phyloP scores from a whole-genome alignment of 2,113 vertebrate genomes.

The Microtus ochrogaster region DNA sequence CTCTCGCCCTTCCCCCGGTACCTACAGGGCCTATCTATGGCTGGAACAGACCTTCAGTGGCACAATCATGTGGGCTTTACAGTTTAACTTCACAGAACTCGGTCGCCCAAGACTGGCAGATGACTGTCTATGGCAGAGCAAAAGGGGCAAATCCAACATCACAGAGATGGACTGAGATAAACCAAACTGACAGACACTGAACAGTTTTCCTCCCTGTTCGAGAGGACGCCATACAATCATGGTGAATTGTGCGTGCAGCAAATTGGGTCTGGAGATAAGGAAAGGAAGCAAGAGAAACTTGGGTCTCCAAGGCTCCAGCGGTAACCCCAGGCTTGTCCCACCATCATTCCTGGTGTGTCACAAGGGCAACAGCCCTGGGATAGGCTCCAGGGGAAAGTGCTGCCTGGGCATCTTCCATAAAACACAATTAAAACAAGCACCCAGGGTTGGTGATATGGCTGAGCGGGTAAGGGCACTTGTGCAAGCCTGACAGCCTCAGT shows the following conservation, averaged over 20 bases:
- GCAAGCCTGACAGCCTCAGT: neutral
- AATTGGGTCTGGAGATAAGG: too few species aligned
- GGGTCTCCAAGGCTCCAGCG: neutral
- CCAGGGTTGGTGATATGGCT: neutral
- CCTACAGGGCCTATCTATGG: neutral
- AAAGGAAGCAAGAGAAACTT: neutral
- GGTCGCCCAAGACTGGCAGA: neutral
- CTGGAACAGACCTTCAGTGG: neutral
- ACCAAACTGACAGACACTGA: accelerated
- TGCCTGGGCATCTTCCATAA: neutral
- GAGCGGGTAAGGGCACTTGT: neutral
- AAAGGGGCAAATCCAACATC: accelerated
- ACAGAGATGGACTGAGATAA: accelerated
- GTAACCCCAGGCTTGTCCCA: neutral
- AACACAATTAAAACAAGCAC: neutral
- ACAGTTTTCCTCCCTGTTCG: neutral
- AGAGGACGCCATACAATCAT: neutral
- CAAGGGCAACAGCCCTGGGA: neutral
- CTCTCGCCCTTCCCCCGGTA: neutral
- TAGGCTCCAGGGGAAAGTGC: neutral
- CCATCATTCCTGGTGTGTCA: neutral
- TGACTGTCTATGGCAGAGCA: neutral
- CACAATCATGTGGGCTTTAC: neutral
- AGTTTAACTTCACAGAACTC: accelerated
- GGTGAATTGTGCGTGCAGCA: neutral